Evolutionary conservation across 2,888 invertebrate species (phyloP).

Genomic region (Antheraea yamamai): DNA sequence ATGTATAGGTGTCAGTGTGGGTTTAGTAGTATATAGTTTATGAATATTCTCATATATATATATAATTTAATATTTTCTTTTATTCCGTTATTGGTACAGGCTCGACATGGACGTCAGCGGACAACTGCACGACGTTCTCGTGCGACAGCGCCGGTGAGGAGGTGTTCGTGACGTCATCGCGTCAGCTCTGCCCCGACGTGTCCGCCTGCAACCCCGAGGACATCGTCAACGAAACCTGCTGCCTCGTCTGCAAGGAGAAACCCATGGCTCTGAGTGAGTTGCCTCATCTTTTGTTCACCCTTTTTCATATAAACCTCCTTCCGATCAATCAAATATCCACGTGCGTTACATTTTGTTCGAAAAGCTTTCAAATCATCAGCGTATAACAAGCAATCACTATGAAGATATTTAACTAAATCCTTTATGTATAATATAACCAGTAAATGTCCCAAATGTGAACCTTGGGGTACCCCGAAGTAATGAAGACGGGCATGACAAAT

Average conservation of each 20-base stretch:
- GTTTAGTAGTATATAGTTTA: no score
- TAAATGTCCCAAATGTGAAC: no score
- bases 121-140: slow-evolving; percentile 84
- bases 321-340: no score
- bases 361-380: no score
- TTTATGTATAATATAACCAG: no score
- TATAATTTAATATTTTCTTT: not conserved
- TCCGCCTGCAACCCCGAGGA: slow-evolving; percentile 81
- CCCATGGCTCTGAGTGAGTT: slow-evolving; percentile 70
- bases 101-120: slow-evolving; percentile 82
- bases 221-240: slow-evolving; percentile 85
- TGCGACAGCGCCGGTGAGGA: slow-evolving; percentile 75
- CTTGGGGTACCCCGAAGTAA: no score
- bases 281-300: not conserved
- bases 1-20: no score
- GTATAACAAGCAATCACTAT: no score
- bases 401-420: no score
- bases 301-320: not conserved
- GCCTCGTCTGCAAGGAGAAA: slow-evolving; percentile 83
- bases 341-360: no score
- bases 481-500: no score
- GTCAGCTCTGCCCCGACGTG: slow-evolving; percentile 84
- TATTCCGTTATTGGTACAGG: slow-evolving; percentile 39
- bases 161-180: slow-evolving; percentile 77
- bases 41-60: not conserved